Base-by-base conservation (phyloP, 1,140 invertebrate species). In the Teleogryllus occipitalis region DNA sequence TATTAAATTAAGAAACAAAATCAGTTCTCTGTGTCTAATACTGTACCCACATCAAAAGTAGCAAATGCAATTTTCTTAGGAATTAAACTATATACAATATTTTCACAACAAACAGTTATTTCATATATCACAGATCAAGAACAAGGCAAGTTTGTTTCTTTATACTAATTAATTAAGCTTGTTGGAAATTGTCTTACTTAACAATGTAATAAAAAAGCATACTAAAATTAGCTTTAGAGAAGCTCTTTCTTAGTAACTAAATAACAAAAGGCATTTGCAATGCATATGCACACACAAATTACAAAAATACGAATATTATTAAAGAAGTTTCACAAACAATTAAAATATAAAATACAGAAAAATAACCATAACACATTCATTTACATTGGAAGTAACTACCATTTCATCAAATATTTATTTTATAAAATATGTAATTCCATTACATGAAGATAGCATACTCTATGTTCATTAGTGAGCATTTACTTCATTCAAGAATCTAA, bases 1-100 rank as follows among this genome's bases (percentile, higher is more conserved):
- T 39, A 39, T 39, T 39, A 39, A 39, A 39, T 39, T 39, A 39
- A 39, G 27, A 39, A 39, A 39, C 27, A 39, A 39, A 39, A 39
- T 39, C 27, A 39, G 27, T 39, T 39, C 27, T 39, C 27, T 39
- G 27, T 39, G 27, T 39, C 27, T 39, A 65, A 65, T 65, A 65
- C 54, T 65, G 54, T 65, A 65, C 54, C 54, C 10, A 10, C 54
- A 14, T 65, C 54, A 65, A 65, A 65, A 65, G 54, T 65, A 65
- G 54, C 54, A 65, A 65, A 65, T 65, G 54, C 54, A 65, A 65
- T 65, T 65, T 65, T 18, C 54, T 65, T 65, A 65, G 54, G 54
- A 65, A 65, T 65, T 65, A 65, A 65, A 65, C 54, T 65, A 65
- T 65, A 65, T 65, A 65, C 54, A 65, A 65, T 65, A 18, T 18